Conservation (phyloP, 1,140 invertebrate genomes). For the Anoplophora glabripennis region DNA sequence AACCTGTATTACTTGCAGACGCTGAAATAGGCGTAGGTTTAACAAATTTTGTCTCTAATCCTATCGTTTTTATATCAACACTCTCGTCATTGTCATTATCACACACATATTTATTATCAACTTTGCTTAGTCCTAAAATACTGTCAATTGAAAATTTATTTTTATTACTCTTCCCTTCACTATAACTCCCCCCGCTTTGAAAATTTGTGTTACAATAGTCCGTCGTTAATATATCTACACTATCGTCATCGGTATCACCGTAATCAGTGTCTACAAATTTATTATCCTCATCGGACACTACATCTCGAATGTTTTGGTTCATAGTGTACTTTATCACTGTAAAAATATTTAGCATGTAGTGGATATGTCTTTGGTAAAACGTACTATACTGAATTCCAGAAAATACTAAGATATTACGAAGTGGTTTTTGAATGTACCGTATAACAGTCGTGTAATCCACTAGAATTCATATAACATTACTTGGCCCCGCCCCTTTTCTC, state of each 20-base stretch:
- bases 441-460: constrained; percentile 11
- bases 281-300: constrained; percentile 5
- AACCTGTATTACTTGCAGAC: too few relatives aligned
- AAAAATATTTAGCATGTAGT: neutral
- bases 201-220: constrained; percentile 6
- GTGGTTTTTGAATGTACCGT: neutral
- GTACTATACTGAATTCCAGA: neutral
- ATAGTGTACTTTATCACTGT: neutral
- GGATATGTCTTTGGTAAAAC: neutral
- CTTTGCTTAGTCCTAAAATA: constrained; percentile 8
- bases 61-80: neutral
- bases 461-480: constrained; percentile 14
- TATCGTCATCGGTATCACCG: constrained; percentile 5
- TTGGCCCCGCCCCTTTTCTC: constrained; percentile 7
- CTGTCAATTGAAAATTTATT: constrained; percentile 16
- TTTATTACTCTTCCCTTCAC: constrained; percentile 4
- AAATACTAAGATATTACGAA: neutral
- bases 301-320: neutral
- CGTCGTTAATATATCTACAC: constrained; percentile 15
- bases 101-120: neutral
- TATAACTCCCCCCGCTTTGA: neutral
- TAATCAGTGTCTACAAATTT: constrained; percentile 6
- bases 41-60: constrained; percentile 4
- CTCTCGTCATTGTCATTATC: neutral
- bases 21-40: constrained; percentile 14